These are phyloP conservation scores for Zaprionus bogoriensis DNA, from an alignment of 2,888 invertebrate genomes.

Conservation along the genomic window DNA sequence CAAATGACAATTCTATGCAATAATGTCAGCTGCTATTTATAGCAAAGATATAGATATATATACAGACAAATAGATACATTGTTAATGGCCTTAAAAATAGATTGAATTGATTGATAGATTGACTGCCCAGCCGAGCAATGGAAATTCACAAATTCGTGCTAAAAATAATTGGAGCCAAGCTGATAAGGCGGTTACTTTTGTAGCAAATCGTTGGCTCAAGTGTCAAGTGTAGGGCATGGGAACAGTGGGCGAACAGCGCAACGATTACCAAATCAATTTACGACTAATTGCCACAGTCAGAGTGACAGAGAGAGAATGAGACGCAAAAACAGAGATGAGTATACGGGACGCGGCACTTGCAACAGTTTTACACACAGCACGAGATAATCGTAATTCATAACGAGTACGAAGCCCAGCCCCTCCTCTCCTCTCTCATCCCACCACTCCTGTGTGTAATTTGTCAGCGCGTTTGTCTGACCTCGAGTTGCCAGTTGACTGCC, in stretches of 20 bases:
- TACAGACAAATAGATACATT: neutral
- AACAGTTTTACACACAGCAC: slow-evolving; percentile 8
- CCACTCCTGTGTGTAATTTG: slow-evolving; percentile 40
- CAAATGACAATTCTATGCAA: neutral
- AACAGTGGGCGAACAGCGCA: neutral
- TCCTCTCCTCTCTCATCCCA: neutral
- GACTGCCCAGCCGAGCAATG: slow-evolving; percentile 4
- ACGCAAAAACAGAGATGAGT: slow-evolving; percentile 4
- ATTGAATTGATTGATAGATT: neutral
- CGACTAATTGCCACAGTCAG: slow-evolving; percentile 37
- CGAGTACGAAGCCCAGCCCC: neutral
- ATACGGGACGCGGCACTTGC: neutral
- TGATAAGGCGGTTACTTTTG: slow-evolving; percentile 1
- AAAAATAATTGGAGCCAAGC: slow-evolving; percentile 20
- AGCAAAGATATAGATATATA: slow-evolving; percentile 3
- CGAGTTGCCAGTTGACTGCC: slow-evolving; percentile 37
- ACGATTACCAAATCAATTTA: slow-evolving; percentile 46
- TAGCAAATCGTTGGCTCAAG: slow-evolving; percentile 12
- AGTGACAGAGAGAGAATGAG: slow-evolving; percentile 9
- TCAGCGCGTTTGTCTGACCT: slow-evolving; percentile 48
- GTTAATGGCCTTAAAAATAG: slow-evolving; percentile 16
- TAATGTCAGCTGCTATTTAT: slow-evolving; percentile 20
- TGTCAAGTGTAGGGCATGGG: slow-evolving; percentile 40
- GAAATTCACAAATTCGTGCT: slow-evolving; percentile 9
- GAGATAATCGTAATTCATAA: slow-evolving; percentile 22